Evolutionary conservation across 2,888 invertebrate genomes (phyloP).

Genomic region (Sphaeridia pumilis): DNA sequence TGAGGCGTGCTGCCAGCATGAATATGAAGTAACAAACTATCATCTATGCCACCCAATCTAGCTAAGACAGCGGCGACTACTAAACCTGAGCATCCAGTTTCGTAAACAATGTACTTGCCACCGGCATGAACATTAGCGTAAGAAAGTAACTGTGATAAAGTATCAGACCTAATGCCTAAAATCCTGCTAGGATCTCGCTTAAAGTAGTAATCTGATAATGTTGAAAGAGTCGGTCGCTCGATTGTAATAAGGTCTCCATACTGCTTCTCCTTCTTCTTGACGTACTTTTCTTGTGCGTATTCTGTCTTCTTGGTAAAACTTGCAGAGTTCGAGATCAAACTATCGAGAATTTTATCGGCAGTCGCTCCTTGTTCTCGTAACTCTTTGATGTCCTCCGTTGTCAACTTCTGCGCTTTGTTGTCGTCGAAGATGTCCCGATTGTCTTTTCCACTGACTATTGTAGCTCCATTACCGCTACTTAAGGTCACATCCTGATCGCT

Average conservation of each 20-base stretch:
- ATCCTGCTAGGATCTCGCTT: conserved; percentile 63
- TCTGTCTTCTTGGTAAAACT: conserved; percentile 84
- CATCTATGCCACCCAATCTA: conserved; percentile 43
- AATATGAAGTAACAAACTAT: conserved; percentile 57
- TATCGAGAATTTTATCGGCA: conserved; percentile 71
- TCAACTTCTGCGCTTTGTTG: conserved; percentile 67
- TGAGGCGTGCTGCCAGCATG: conserved; percentile 72
- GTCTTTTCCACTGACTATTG: conserved; percentile 50
- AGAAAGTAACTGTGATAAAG: conserved; percentile 75
- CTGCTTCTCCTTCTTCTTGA: conserved; percentile 89
- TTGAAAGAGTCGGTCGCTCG: conserved; percentile 63
- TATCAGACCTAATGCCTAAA: conserved; percentile 66
- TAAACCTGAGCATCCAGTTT: conserved; percentile 77
- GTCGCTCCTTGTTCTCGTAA: conserved; percentile 63
- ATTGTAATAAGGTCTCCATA: conserved; percentile 75
- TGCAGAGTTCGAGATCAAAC: conserved; percentile 77
- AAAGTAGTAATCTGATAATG: conserved; percentile 75
- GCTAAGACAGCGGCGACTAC: conserved; percentile 70
- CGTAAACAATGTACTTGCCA: conserved; percentile 66
- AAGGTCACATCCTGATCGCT: conserved; percentile 2
- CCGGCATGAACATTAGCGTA: conserved; percentile 65
- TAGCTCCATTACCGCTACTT: background rate
- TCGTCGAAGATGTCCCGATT: conserved; percentile 73
- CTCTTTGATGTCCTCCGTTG: conserved; percentile 67
- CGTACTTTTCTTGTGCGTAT: conserved; percentile 76